These are phyloP conservation scores for Helicoverpa zea DNA, from an alignment of 1,140 invertebrate species.

Conservation along the genomic window DNA sequence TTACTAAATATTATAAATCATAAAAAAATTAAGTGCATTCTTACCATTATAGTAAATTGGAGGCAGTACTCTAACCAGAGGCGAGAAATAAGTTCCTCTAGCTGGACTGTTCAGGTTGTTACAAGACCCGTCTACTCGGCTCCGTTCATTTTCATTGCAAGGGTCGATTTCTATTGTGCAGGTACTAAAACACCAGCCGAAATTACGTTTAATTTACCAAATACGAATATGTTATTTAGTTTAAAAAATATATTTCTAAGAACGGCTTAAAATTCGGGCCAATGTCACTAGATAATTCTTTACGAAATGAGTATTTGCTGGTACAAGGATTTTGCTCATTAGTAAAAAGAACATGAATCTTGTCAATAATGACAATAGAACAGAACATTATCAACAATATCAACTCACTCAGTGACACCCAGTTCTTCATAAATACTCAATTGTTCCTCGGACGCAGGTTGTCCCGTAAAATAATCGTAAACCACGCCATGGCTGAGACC, in stretches of 20 bases:
- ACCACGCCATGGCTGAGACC: background rate
- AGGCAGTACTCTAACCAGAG: slow-evolving; percentile 56
- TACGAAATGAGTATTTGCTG: no score
- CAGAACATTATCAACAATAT: background rate
- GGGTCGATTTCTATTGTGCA: slow-evolving; percentile 64
- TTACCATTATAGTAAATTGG: slow-evolving; percentile 27
- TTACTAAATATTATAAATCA: no score
- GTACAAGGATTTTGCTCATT: no score
- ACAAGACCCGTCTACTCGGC: slow-evolving; percentile 69
- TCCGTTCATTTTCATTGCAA: slow-evolving; percentile 61
- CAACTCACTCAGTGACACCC: slow-evolving; percentile 1
- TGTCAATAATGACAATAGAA: background rate
- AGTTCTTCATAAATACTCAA: background rate
- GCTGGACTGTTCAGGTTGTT: slow-evolving; percentile 67
- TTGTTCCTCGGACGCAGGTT: background rate
- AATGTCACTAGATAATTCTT: no score
- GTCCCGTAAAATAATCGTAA: background rate
- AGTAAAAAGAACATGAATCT: background rate
- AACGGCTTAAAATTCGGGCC: no score
- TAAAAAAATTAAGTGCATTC: no score
- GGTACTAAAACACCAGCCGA: slow-evolving; percentile 53
- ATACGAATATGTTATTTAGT: no score
- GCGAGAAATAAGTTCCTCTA: slow-evolving; percentile 60
- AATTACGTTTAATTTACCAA: no score
- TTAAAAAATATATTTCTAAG: no score